Evolutionary conservation across 2,797 vertebrate species (phyloP).

Genomic region (Philypnodon macrostomus): DNA sequence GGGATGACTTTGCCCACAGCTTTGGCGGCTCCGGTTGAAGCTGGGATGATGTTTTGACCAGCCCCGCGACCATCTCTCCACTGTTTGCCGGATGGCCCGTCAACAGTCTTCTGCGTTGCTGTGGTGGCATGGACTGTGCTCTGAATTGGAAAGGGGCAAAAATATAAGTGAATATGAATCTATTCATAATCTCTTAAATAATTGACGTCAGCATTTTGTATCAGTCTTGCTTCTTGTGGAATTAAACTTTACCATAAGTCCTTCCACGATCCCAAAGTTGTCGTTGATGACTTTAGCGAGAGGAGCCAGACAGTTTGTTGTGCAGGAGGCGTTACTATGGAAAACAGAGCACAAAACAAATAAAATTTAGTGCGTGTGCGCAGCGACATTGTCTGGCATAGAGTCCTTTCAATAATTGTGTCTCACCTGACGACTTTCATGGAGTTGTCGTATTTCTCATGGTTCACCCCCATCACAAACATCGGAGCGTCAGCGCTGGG

Average conservation of each 20-base stretch:
- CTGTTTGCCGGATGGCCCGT: conserved; percentile 93
- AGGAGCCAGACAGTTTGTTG: conserved; percentile 95
- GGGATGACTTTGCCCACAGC: conserved; percentile 98
- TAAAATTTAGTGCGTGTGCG: no score
- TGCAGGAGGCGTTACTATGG: conserved; percentile 93
- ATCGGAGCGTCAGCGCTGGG: conserved; percentile 96
- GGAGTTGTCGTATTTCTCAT: conserved; percentile 91
- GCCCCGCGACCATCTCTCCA: conserved; percentile 95
- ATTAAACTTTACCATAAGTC: conserved; percentile 94
- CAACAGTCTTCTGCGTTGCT: conserved; percentile 97
- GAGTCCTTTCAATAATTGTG: no score
- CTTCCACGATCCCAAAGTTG: conserved; percentile 92
- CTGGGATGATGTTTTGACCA: conserved; percentile 96
- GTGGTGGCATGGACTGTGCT: conserved; percentile 96
- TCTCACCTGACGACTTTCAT: conserved; percentile 90
- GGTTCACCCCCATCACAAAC: conserved; percentile 98
- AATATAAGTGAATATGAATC: conserved; percentile 3
- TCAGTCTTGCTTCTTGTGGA: no score
- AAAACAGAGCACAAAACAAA: no score
- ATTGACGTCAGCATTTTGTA: no score
- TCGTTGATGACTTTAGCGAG: conserved; percentile 96
- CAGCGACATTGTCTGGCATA: no score
- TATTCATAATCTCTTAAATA: no score
- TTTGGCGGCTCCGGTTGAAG: conserved; percentile 95
- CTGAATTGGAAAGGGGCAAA: conserved; percentile 71